phyloP scores from a whole-genome alignment of 1,140 invertebrate genomes.

The Argopecten irradians region DNA sequence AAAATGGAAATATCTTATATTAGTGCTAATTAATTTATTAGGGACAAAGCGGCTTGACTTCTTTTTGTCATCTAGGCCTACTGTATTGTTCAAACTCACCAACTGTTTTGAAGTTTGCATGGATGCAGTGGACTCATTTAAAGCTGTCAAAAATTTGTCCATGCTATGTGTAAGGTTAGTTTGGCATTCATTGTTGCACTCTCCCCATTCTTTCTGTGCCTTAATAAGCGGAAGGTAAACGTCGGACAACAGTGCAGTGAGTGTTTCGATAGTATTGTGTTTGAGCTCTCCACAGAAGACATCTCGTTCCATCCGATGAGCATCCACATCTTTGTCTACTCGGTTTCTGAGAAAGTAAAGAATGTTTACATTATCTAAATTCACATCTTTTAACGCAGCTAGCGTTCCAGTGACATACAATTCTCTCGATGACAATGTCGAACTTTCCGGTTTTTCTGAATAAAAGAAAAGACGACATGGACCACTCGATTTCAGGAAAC shows the following conservation, averaged over 20 bases:
- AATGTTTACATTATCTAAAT: constrained; percentile 71
- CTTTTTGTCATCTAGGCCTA: too few relatives aligned
- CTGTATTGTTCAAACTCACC: constrained; percentile 61
- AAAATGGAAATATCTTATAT: too few relatives aligned
- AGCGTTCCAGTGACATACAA: constrained; percentile 72
- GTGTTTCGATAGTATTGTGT: constrained; percentile 72
- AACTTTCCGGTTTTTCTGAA: constrained; percentile 68
- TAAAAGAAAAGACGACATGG: constrained; percentile 75
- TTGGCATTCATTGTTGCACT: constrained; percentile 70
- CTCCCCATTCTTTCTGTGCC: constrained; percentile 75
- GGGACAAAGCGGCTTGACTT: too few relatives aligned
- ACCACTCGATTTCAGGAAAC: constrained; percentile 73
- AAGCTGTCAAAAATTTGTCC: constrained; percentile 71
- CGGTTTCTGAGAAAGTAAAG: constrained; percentile 74
- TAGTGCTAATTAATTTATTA: too few relatives aligned
- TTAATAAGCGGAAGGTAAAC: constrained; percentile 73
- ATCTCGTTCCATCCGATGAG: constrained; percentile 72
- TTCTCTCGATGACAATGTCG: constrained; percentile 63
- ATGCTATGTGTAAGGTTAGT: constrained; percentile 69
- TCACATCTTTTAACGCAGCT: constrained; percentile 72
- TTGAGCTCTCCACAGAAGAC: constrained; percentile 76
- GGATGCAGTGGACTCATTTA: constrained; percentile 71
- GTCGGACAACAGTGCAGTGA: constrained; percentile 72
- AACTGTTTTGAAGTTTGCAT: constrained; percentile 71
- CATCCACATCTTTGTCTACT: constrained; percentile 73